Percentiles rank a stretch among this genome's conserved stretches.
phyloP scores from a whole-genome alignment of 2,888 invertebrate genomes.

The Scelioninae gen. 1 region DNA sequence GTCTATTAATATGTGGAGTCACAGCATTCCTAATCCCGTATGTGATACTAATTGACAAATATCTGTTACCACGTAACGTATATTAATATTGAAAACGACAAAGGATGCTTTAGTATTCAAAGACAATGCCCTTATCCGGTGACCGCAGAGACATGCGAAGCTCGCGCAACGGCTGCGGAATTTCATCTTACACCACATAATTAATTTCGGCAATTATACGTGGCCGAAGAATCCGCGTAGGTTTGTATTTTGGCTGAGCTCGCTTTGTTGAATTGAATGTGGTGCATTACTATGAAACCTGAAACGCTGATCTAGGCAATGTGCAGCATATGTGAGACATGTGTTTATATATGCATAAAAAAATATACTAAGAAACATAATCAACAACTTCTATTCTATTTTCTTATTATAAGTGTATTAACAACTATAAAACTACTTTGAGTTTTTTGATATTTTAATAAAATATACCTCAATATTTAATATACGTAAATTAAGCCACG shows the following conservation, averaged over 20 bases:
- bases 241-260: slow-evolving; percentile 23
- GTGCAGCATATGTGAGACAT: no score
- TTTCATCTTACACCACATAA: slow-evolving; percentile 81
- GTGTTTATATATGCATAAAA: no score
- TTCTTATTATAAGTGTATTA: no score
- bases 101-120: slow-evolving; percentile 48
- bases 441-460: no score
- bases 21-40: background rate
- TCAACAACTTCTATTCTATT: no score
- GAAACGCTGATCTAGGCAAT: no score
- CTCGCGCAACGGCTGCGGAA: slow-evolving; percentile 75
- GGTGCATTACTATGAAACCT: slow-evolving; percentile 41
- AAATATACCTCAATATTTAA: no score
- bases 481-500: no score
- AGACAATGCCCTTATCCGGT: slow-evolving; percentile 59
- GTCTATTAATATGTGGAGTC: background rate
- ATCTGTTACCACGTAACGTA: slow-evolving; percentile 16
- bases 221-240: slow-evolving; percentile 75
- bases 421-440: no score
- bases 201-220: slow-evolving; percentile 82
- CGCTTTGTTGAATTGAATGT: background rate
- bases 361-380: no score
- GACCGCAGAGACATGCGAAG: slow-evolving; percentile 43
- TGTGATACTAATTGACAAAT: slow-evolving; percentile 37
- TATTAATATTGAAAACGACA: slow-evolving; percentile 58